Base-by-base conservation (phyloP, 2,888 invertebrate genomes). In the Heliconius aoede region DNA sequence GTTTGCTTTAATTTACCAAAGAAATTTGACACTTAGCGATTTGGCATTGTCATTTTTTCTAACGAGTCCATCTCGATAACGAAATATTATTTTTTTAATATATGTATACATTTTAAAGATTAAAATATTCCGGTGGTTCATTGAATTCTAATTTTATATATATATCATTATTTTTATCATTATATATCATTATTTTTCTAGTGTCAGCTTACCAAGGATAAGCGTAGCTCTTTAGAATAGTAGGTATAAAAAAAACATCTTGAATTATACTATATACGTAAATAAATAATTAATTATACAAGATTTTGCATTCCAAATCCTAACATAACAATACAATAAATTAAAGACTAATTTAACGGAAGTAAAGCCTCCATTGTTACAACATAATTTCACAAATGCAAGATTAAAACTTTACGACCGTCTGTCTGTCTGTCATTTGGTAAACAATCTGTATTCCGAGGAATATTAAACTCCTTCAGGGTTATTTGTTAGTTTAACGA, bases 101-200 rank as follows among this genome's bases (percentile, higher is more conserved):
- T 36, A 8, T 1, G 8, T n/a, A 11, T 55, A n/a, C n/a, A 4
- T n/a, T 55, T 55, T 55, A n/a, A n/a, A 55, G 9, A n/a, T n/a
- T 55, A n/a, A n/a, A 55, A 9, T 55, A 55, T n/a, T 9, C n/a
- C 55, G n/a, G 55, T 21, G n/a, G 4, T 55, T 55, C n/a, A 3
- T 55, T n/a, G 11, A 55, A n/a, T 21, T 55, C n/a, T 55, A n/a
- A 11, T 55, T 9, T 55, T n/a, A 55, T 55, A n/a, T n/a, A n/a
- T n/a, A n/a, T n/a, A n/a, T n/a, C n/a, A n/a, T n/a, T n/a, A n/a
- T n/a, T n/a, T n/a, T n/a, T n/a, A n/a, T n/a, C n/a, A n/a, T n/a
- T n/a, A n/a, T n/a, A n/a, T n/a, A n/a, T 72, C 60, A 71, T 71
- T 71, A 55, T 69, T 74, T 71, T 71, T 71, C 60, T 67, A 36